Evolutionary conservation across 2,113 vertebrate species (phyloP), one percentile per base, ranked within the genome.

Genomic region (Myiagra hebetior): DNA sequence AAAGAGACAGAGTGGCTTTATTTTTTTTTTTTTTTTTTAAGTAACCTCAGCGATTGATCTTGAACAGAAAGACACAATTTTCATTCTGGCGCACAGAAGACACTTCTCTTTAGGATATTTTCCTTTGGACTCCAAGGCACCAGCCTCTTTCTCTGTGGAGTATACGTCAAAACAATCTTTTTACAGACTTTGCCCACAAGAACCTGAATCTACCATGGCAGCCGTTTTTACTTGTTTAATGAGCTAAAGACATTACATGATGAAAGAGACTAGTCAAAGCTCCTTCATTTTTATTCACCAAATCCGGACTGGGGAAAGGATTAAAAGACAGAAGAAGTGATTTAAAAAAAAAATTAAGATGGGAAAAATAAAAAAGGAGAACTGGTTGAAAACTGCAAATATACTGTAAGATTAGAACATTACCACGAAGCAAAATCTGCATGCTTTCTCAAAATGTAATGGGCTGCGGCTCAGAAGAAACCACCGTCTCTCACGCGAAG

Each of bases 161-260:
- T 97, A 97, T 94, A 96, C 50, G 96, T 97, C 97, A 95, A 97
- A 98, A 97, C 80, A 97, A 97, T 96, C 93, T 97, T 97, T 96
- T 95, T 95, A 92, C 96, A 97, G 93, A 98, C 89, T 94, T 96
- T 83, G 87, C 93, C 92, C 95, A 85, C 96, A 93, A 96, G 82
- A 98, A 98, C 97, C 97, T 97, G 97, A 95, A 94, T 77, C 73
- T 95, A 91, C 90, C 87, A 53, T 95, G 97, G 95, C 97, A 96
- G 94, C 96, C 97, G 78, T 98, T 98, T 98, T 97, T 97, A 97
- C 97, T 97, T 97, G 97, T 98, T 98, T 97, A 98, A 97, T 97
- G 97, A 98, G 83, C 95, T 98, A 98, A 97, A 97, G 96, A 97
- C 96, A 94, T 96, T 97, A 97, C 91, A 86, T 72, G 97, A 96